phyloP scores from a whole-genome alignment of 64 coral and sea anemone species.

The Dendronephthya gigantea region DNA sequence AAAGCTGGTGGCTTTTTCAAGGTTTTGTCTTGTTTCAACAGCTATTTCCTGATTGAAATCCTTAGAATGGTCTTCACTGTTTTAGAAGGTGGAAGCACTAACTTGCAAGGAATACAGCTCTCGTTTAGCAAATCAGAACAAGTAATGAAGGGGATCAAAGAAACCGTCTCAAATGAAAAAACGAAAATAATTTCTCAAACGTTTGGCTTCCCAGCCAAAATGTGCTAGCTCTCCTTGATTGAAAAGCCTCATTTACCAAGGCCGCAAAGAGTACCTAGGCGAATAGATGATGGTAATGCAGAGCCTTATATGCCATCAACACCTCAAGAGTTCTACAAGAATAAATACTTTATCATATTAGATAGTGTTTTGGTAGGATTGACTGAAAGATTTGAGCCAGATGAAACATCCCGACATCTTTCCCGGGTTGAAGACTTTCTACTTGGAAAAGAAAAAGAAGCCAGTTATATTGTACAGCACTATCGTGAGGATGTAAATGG shows the following conservation, averaged over 20 bases:
- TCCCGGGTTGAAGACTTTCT: neutral
- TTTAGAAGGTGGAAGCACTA: constrained; percentile 7
- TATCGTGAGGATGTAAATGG: constrained; percentile 15
- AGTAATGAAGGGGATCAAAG: neutral
- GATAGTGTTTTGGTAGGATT: neutral
- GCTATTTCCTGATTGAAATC: neutral
- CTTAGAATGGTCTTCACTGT: neutral
- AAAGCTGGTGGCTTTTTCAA: neutral
- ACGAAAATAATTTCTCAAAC: neutral
- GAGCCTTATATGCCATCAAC: neutral
- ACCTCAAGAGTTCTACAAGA: neutral
- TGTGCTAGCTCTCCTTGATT: neutral
- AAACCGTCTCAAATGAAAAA: neutral
- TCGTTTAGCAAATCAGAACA: constrained; percentile 12
- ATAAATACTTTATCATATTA: constrained; percentile 2
- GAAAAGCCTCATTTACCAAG: neutral
- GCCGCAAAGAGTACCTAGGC: neutral
- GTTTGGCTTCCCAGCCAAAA: neutral
- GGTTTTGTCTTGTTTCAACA: neutral
- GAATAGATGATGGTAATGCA: neutral
- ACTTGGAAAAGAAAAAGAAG: neutral
- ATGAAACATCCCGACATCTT: neutral
- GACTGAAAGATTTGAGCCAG: constrained; percentile 9
- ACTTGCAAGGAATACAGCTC: constrained; percentile 14
- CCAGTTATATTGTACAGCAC: neutral